Conservation (phyloP, 2,888 invertebrate species). For the Poecilus cupreus region DNA sequence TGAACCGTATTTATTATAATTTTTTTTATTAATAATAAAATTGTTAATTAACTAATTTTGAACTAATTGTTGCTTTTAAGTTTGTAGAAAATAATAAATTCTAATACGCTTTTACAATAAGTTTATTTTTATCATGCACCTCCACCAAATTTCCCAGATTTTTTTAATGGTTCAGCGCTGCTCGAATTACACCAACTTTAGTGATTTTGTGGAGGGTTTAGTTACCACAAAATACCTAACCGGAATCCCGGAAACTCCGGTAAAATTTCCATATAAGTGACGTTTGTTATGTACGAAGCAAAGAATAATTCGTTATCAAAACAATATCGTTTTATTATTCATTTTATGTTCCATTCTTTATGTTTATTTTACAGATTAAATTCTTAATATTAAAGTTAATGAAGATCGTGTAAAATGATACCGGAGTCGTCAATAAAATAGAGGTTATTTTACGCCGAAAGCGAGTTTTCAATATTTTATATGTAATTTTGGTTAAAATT, state of each 20-base stretch:
- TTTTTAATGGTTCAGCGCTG: not conserved
- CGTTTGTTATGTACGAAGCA: constrained; percentile 18
- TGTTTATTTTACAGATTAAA: not conserved
- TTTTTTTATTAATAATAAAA: not conserved
- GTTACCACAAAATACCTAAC: not conserved
- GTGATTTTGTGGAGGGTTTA: constrained; percentile 7
- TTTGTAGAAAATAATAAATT: constrained; percentile 27
- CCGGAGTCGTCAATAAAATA: not conserved
- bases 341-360: constrained; percentile 7
- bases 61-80: constrained; percentile 8
- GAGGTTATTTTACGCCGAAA: constrained; percentile 27
- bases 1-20: not conserved
- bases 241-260: not conserved
- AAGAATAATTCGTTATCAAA: constrained; percentile 2
- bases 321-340: not conserved
- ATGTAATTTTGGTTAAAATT: not conserved
- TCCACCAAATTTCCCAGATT: not conserved
- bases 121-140: not conserved
- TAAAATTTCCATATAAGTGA: not conserved
- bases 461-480: not conserved
- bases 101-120: not conserved
- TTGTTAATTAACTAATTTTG: not conserved
- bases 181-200: not conserved
- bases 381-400: not conserved
- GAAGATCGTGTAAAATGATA: constrained; percentile 22